Base-by-base conservation (phyloP, 2,888 invertebrate genomes). In the Rosalia funebris region DNA sequence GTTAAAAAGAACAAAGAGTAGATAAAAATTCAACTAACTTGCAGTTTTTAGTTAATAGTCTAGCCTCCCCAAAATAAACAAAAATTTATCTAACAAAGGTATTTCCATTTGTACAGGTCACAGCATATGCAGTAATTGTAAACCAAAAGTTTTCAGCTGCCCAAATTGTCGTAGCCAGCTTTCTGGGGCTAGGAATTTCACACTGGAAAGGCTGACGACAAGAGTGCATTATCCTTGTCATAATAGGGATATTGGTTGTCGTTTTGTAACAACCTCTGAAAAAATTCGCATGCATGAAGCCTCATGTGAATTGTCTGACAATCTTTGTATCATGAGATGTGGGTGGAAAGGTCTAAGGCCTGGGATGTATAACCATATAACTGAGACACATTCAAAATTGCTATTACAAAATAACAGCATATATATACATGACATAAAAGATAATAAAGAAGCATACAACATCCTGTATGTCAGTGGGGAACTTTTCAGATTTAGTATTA, bases 101-200 rank as follows among this genome's bases (percentile, higher is more conserved):
- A n/a, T n/a, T n/a, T n/a, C n/a, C n/a, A n/a, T n/a, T n/a, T n/a
- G n/a, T n/a, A n/a, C 42, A 69, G 73, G 73, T 9, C 73, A 74
- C 60, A 72, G 72, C 37, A 56, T 74, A 9, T 74, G 73, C 57
- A 58, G 41, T 4, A 56, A 62, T 1, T 74, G 73, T 47, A 66
- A 70, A 20, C 19, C 42, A 1, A 69, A 64, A 44, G 57, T 73
- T 0, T 17, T 20, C 15, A 45, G 7, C 1, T 74, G 74, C 41
- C 72, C 74, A 0, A 65, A 64, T 7, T 74, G 74, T 42, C 52
- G 65, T 12, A 19, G 56, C n/a, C 12, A 10, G 2, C 63, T 69
- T 5, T 44, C 57, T 4, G 62, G 62, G 10, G 63, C 70, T 2
- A 57, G 74, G 10, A 73, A 73, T 34, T 70, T 63, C 42, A 71